Evolutionary conservation across 2,797 vertebrate genomes (phyloP).

Genomic region (Ctenochaetus hawaiiensis): DNA sequence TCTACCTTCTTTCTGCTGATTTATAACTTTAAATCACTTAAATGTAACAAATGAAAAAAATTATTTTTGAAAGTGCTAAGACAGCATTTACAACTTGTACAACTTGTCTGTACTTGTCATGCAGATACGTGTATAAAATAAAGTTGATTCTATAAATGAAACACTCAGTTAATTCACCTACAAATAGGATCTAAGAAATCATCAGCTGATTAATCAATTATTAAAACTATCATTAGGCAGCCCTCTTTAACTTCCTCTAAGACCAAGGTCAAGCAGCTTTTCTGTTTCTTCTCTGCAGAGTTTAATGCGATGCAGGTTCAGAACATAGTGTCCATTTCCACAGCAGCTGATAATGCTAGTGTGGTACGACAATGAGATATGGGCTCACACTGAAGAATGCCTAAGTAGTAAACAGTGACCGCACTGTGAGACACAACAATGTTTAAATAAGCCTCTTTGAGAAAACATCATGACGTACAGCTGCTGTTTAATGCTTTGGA

Average conservation of each 20-base stretch:
- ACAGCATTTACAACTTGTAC: neutral
- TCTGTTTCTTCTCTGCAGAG: conserved; percentile 1
- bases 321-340: neutral
- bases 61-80: neutral
- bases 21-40: neutral
- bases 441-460: conserved; percentile 45
- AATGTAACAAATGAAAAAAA: neutral
- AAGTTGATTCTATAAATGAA: neutral
- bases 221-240: neutral
- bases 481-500: conserved; percentile 34
- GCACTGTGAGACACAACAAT: conserved; percentile 1
- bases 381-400: conserved; percentile 7
- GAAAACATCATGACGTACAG: conserved; percentile 33
- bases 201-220: neutral
- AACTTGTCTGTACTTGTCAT: neutral
- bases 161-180: neutral
- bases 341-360: conserved; percentile 9
- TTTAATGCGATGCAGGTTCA: neutral
- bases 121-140: neutral
- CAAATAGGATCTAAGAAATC: neutral
- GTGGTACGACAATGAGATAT: conserved; percentile 14
- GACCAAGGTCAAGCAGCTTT: neutral
- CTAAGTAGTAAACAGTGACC: conserved; percentile 5
- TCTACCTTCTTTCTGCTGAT: neutral
- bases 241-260: neutral